Evolutionary conservation across 1,140 invertebrate species (phyloP), one percentile per base, ranked within the genome.

Genomic region (Arctopsyche grandis): DNA sequence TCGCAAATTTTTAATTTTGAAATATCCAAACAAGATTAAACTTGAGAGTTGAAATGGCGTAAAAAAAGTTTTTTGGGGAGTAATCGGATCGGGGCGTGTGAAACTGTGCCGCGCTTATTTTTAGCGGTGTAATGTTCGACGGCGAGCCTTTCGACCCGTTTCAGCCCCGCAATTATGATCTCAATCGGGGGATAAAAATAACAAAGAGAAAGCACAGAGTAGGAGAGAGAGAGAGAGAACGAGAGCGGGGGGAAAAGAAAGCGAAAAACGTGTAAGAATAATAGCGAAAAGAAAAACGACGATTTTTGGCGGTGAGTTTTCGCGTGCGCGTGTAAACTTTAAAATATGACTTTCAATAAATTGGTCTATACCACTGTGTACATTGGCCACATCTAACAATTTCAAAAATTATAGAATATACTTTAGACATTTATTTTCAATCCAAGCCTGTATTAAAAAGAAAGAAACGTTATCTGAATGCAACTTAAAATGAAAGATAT

Each of bases 161-260:
- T 60, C 14, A 69, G 75, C 21, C 12, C 43, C 44, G 69, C 77
- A 78, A 78, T 78, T 78, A 78, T 60, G 66, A 78, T 78, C 69
- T 38, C 66, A 71, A 78, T 78, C 77, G 22, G 9, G 26, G 77
- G 66, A 58, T 78, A 78, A 78, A 78, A 78, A 78, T 78, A 78
- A 78, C 66, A 56, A 48, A 26, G n/a, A 19, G 12, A 74, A 69
- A 43, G 29, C 21, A 63, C n/a, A n/a, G n/a, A n/a, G 3, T 56
- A 3, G 16, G 16, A 16, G 56, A 60, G 21, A n/a, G 14, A 5
- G 21, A 60, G 21, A 60, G 19, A 19, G 16, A 19, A 60, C 16
- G 48, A 5, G 14, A n/a, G 52, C 52, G 52, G 19, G 14, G 52
- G 19, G 14, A 56, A 56, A 56, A 56, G 52, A 56, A 56, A 60